Evolutionary conservation across 2,888 invertebrate species (phyloP).

Genomic region (Rugalucina vietnamica): DNA sequence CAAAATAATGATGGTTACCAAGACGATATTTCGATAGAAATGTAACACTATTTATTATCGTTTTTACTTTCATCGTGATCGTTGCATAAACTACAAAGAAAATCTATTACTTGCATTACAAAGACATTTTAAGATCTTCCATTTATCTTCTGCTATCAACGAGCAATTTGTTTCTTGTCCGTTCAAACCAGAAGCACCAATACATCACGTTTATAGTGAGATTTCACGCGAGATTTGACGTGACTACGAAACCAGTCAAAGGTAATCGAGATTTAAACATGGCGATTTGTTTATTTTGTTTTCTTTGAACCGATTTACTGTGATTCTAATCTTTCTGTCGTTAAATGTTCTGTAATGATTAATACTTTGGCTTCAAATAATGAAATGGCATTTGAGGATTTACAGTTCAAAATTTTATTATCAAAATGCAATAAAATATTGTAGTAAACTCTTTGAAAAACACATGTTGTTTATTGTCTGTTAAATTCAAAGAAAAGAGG

Average conservation of each 20-base stretch:
- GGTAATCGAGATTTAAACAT: conserved; percentile 12
- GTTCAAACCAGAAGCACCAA: conserved; percentile 19
- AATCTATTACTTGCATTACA: too few relatives aligned
- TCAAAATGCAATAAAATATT: background rate
- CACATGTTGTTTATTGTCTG: conserved; percentile 5
- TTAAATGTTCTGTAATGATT: conserved; percentile 47
- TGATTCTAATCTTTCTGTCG: conserved; percentile 33
- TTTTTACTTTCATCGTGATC: too few relatives aligned
- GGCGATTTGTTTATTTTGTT: conserved; percentile 10
- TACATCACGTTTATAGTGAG: conserved; percentile 62
- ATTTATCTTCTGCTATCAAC: conserved; percentile 41
- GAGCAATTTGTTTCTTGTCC: conserved; percentile 44
- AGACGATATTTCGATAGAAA: too few relatives aligned
- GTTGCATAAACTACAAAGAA: too few relatives aligned
- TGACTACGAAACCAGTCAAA: conserved; percentile 20
- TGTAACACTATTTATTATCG: too few relatives aligned
- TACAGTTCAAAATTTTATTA: background rate
- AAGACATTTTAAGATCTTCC: background rate
- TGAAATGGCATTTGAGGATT: background rate
- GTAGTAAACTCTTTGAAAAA: background rate
- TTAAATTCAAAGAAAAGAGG: background rate
- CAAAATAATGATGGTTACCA: too few relatives aligned
- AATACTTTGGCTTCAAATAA: conserved; percentile 22
- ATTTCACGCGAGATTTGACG: conserved; percentile 49
- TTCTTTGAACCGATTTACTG: background rate